Conservation (phyloP, 2,113 vertebrate genomes). For the Apteryx mantelli region DNA sequence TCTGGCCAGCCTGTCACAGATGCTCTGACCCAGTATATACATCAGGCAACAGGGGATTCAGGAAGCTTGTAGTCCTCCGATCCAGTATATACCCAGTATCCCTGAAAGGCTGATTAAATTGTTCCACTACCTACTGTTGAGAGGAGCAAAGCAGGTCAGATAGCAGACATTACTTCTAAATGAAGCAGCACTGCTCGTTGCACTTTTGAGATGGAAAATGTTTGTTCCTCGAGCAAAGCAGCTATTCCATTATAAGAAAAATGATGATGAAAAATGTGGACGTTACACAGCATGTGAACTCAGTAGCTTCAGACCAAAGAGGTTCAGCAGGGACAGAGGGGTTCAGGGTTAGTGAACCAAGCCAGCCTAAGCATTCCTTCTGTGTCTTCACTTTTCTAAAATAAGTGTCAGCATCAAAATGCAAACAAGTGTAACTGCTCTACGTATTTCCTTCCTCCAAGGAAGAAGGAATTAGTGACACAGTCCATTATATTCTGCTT, state of each 20-base stretch:
- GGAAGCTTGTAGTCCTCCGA: neutral
- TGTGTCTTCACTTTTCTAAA: neutral
- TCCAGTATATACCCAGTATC: accelerated
- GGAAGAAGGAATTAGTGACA: neutral
- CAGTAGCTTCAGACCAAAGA: neutral
- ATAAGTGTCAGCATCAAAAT: neutral
- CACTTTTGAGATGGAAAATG: neutral
- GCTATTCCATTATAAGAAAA: neutral
- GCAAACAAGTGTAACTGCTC: neutral
- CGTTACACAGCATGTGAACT: neutral
- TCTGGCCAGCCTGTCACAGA: neutral
- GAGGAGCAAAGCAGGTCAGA: neutral
- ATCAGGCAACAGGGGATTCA: accelerated
- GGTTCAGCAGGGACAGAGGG: neutral
- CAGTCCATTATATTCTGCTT: neutral
- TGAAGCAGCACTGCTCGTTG: neutral
- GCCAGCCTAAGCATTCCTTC: neutral
- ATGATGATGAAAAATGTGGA: neutral
- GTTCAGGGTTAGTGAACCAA: neutral
- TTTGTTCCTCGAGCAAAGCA: neutral
- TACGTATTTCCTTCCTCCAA: neutral
- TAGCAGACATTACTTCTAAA: neutral
- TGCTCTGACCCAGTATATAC: neutral
- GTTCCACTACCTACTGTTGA: neutral
- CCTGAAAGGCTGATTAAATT: neutral